Evolutionary conservation across 37 sponge, comb jelly and placozoan species (phyloP), one percentile per base, ranked within the genome.

Genomic region (Axinella damicornis): DNA sequence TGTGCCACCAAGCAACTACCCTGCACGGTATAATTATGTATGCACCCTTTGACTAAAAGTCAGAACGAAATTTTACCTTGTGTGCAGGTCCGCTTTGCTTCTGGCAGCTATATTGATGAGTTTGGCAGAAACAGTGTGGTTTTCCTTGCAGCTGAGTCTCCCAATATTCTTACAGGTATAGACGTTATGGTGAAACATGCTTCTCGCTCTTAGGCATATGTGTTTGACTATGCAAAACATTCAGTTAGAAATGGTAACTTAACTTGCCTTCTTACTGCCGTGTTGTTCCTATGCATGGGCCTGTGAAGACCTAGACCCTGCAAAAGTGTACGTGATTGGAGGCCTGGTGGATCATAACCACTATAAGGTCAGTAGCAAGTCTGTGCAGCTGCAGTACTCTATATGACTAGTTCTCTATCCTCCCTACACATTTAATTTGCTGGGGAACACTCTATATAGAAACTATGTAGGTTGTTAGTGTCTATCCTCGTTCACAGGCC

Each of bases 291-390:
- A 12, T 46, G 46, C 46, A 25, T 64, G 39, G 6, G 4, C 46
- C 4, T 12, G 1, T 35, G 30, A 71, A 93, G 93, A 92, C 20
- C 57, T 97, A 22, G 93, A 85, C 20, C 70, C 90, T 4, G 53
- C 22, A 17, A 95, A 91, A 69, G 90, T 66, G 13, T 97, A 97
- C 69, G 62, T 97, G 22, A 97, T 97, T 41, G 97, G 97, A 61
- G 97, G 96, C 6, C 74, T 97, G 28, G 93, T 97, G 62, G 97
- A 97, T 55, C 97, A 97, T 60, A 97, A 97, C 69, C 93, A 90
- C 53, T 88, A 97, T 85, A 97, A 97, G 91, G 96, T 95, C 38
- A 25, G 57, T 24, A 35, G 57, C 24, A 13, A 18, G 28, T n/a
- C n/a, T 27, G n/a, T n/a, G n/a, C n/a, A n/a, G n/a, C n/a, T n/a